These are phyloP conservation scores for Boloria selene DNA, from an alignment of 2,888 invertebrate genomes.

Conservation along the genomic window DNA sequence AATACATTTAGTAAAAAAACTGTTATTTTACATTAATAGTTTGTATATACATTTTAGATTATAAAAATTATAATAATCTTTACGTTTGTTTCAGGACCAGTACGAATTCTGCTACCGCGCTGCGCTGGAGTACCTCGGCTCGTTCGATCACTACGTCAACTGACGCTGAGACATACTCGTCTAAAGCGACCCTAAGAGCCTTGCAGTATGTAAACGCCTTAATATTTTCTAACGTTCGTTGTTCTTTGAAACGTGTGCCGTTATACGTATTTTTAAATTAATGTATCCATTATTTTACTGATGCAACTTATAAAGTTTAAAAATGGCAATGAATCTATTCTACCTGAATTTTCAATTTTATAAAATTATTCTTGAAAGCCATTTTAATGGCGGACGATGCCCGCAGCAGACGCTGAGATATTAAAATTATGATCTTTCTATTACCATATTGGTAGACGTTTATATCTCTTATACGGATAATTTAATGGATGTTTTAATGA, in stretches of 20 bases:
- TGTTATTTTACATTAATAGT: too few species aligned
- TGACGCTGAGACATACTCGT: constrained; percentile 83
- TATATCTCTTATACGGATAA: constrained; percentile 1
- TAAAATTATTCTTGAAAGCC: constrained; percentile 23
- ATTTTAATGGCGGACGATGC: constrained; percentile 24
- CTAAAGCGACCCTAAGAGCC: constrained; percentile 49
- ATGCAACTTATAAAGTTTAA: background rate
- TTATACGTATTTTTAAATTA: background rate
- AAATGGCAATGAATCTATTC: constrained; percentile 15
- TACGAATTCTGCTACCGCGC: constrained; percentile 99
- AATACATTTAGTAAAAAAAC: too few species aligned
- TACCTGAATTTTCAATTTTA: constrained; percentile 22
- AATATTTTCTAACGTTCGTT: constrained; percentile 21
- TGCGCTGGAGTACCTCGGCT: constrained; percentile 98
- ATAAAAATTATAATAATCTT: constrained; percentile 7
- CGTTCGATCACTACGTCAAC: constrained; percentile 97
- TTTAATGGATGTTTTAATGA: background rate
- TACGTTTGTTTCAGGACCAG: constrained; percentile 88
- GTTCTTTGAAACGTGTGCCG: constrained; percentile 10
- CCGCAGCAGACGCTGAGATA: constrained; percentile 22
- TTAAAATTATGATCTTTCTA: constrained; percentile 28
- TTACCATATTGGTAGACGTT: constrained; percentile 25
- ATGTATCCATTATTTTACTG: background rate
- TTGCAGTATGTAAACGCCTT: constrained; percentile 34
- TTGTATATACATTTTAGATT: background rate